These are phyloP conservation scores for Spheniscus humboldti DNA, from an alignment of 2,797 vertebrate genomes.

Conservation along the genomic window DNA sequence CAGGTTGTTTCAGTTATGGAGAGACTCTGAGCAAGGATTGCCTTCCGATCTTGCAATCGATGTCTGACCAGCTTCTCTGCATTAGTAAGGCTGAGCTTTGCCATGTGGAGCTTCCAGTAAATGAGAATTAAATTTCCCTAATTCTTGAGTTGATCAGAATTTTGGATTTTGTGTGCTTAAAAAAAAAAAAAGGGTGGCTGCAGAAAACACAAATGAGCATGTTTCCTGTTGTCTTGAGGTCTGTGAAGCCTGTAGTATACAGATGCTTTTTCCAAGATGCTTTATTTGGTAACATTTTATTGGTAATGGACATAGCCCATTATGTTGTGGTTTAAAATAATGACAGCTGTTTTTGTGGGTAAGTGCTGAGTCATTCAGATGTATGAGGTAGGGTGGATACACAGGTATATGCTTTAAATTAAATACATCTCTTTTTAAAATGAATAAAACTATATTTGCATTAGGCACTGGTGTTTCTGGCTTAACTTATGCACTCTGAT, in stretches of 20 bases:
- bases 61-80: background rate
- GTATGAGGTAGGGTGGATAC: background rate
- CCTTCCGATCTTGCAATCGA: background rate
- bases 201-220: background rate
- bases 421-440: background rate
- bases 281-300: background rate
- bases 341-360: background rate
- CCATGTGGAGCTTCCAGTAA: background rate
- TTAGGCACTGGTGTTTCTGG: background rate
- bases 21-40: background rate
- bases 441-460: background rate
- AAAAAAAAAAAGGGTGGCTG: rapidly evolving
- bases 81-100: background rate
- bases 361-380: background rate
- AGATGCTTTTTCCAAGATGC: background rate
- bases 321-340: background rate
- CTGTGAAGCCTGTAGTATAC: background rate
- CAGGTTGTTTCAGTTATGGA: background rate
- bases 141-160: background rate
- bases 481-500: background rate
- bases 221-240: background rate
- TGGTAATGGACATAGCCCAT: background rate
- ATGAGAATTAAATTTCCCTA: background rate
- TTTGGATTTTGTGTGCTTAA: background rate
- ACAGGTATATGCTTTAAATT: background rate